Conservation (phyloP, 2,113 vertebrate genomes). For the Ameiurus melas region DNA sequence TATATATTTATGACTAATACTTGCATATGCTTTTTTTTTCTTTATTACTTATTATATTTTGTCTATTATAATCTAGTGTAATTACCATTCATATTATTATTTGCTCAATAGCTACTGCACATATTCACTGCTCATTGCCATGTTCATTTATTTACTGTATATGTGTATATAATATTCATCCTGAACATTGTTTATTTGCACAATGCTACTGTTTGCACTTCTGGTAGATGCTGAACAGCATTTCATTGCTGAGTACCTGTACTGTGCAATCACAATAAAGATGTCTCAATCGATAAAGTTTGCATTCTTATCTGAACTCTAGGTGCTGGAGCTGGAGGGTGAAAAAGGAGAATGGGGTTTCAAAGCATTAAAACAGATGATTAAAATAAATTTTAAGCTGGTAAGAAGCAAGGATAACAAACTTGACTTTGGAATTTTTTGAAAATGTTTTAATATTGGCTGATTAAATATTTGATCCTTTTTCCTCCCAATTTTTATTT, state of each 20-base stretch:
- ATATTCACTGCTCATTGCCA: no score
- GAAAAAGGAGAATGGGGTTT: slow-evolving; percentile 99
- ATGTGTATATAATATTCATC: no score
- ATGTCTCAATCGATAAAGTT: neutral
- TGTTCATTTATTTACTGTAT: no score
- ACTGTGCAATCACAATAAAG: no score
- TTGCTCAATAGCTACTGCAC: no score
- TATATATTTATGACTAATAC: neutral
- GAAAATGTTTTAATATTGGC: neutral
- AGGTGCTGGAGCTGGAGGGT: slow-evolving; percentile 98
- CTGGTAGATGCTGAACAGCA: neutral
- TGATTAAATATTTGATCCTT: neutral
- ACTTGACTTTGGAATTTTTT: slow-evolving; percentile 9
- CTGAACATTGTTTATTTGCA: neutral
- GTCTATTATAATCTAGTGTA: no score
- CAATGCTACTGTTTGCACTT: neutral
- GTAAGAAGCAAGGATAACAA: slow-evolving; percentile 67
- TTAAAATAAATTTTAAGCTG: slow-evolving; percentile 99
- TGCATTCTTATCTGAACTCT: slow-evolving; percentile 32
- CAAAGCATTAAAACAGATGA: slow-evolving; percentile 99
- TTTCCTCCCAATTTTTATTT: slow-evolving; percentile 3
- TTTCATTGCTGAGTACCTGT: no score
- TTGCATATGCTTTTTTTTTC: neutral
- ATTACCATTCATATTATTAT: no score
- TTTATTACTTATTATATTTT: no score